phyloP scores from a whole-genome alignment of 2,797 vertebrate species.

The Neosalanx taihuensis region DNA sequence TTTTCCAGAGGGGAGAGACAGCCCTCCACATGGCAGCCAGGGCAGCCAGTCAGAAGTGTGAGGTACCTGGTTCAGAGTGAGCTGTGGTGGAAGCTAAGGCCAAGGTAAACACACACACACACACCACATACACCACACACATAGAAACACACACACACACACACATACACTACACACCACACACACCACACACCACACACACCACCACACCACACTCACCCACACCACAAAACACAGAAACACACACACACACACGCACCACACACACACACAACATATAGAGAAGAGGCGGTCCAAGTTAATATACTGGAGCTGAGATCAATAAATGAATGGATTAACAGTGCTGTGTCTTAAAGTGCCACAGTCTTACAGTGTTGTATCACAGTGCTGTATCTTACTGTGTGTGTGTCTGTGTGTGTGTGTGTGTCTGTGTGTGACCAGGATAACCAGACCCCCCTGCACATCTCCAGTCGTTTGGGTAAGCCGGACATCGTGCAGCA shows the following conservation, averaged over 20 bases:
- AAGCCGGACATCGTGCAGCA: conserved; percentile 95
- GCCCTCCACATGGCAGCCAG: conserved; percentile 97
- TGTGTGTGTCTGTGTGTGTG: neutral
- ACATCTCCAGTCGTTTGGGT: conserved; percentile 92
- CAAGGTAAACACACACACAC: conserved; percentile 76
- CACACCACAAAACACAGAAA: neutral
- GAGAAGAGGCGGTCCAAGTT: neutral
- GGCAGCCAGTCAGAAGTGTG: conserved; percentile 90
- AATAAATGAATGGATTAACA: neutral
- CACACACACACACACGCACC: neutral
- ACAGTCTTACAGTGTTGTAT: neutral
- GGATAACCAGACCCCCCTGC: conserved; percentile 96
- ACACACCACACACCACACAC: too few relatives aligned
- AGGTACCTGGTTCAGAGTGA: conserved; percentile 89
- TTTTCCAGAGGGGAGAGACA: conserved; percentile 89
- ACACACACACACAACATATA: neutral
- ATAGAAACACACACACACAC: too few relatives aligned
- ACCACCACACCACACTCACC: neutral
- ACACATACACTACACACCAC: too few relatives aligned
- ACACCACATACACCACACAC: neutral
- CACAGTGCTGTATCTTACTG: neutral
- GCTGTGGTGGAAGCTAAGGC: conserved; percentile 92
- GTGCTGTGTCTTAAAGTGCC: neutral
- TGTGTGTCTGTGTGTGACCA: conserved; percentile 45
- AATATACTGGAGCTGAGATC: neutral